Percentiles rank a stretch among this genome's conserved stretches.
phyloP scores from a whole-genome alignment of 2,113 vertebrate genomes.

The Ovibos moschatus region DNA sequence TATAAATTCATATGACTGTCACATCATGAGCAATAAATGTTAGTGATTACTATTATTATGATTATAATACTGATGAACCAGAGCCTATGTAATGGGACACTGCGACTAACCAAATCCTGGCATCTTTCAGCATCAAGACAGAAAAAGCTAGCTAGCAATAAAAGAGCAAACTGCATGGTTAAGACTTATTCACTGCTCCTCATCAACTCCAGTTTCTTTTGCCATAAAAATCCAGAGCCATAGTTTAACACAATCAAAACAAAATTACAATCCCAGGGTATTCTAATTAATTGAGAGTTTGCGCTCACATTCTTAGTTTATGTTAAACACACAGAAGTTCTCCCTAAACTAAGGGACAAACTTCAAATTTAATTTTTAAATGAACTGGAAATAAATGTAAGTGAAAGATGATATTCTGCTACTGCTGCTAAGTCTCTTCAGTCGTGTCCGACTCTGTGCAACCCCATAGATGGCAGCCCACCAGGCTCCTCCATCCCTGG shows the following conservation, averaged over 20 bases:
- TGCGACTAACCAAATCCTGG: not conserved
- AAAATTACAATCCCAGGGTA: not conserved
- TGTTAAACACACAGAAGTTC: not conserved
- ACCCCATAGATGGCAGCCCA: too few species aligned
- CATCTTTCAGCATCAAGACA: not conserved
- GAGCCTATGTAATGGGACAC: not conserved
- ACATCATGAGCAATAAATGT: not conserved
- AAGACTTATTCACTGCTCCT: not conserved
- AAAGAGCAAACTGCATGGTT: not conserved
- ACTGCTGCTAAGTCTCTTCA: too few species aligned
- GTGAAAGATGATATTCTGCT: not conserved
- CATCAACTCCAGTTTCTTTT: not conserved
- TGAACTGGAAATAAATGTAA: not conserved
- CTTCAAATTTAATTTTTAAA: conserved; percentile 26
- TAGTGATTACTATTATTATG: not conserved
- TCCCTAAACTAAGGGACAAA: not conserved
- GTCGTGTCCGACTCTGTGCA: too few species aligned
- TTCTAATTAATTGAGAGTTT: not conserved
- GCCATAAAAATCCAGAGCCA: not conserved
- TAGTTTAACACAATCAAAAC: not conserved
- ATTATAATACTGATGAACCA: not conserved
- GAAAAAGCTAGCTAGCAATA: not conserved
- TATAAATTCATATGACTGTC: not conserved
- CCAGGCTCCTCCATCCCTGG: too few species aligned
- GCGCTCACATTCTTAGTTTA: not conserved